phyloP scores from a whole-genome alignment of 2,797 vertebrate genomes.

The Crenichthys baileyi region DNA sequence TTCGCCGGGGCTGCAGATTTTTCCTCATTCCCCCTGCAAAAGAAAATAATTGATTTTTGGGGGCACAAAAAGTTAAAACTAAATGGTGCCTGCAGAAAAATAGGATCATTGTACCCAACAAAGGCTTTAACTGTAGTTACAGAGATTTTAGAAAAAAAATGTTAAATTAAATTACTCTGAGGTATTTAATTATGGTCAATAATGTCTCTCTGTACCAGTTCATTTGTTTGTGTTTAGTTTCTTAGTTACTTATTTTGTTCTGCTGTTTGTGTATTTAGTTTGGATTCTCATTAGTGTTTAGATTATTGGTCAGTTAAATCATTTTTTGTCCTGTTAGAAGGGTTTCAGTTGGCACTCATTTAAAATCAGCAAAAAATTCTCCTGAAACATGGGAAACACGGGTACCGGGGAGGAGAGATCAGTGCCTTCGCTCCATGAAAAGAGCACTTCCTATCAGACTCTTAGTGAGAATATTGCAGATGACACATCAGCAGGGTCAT shows the following conservation, averaged over 20 bases:
- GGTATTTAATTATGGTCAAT: neutral
- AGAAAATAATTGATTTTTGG: no score
- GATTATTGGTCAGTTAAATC: neutral
- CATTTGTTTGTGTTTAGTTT: neutral
- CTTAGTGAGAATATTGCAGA: constrained; percentile 72
- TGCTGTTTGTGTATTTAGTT: neutral
- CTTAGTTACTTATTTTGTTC: neutral
- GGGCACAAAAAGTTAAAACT: no score
- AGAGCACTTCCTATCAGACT: constrained; percentile 71
- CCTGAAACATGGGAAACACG: constrained; percentile 57
- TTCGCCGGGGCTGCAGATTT: no score
- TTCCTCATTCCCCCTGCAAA: no score
- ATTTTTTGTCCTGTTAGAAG: constrained; percentile 6
- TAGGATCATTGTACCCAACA: no score
- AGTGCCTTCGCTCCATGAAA: constrained; percentile 66
- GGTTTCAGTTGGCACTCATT: constrained; percentile 68
- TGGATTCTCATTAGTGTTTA: neutral
- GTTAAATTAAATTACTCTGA: neutral
- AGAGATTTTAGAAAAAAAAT: neutral
- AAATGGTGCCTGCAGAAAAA: no score
- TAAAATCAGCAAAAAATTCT: constrained; percentile 65
- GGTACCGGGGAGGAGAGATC: constrained; percentile 59
- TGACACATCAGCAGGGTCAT: constrained; percentile 79
- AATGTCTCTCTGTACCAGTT: neutral
- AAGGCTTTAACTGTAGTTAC: neutral